Conservation (phyloP, 2,888 invertebrate genomes). For the Trypoxylon attenuatum region DNA sequence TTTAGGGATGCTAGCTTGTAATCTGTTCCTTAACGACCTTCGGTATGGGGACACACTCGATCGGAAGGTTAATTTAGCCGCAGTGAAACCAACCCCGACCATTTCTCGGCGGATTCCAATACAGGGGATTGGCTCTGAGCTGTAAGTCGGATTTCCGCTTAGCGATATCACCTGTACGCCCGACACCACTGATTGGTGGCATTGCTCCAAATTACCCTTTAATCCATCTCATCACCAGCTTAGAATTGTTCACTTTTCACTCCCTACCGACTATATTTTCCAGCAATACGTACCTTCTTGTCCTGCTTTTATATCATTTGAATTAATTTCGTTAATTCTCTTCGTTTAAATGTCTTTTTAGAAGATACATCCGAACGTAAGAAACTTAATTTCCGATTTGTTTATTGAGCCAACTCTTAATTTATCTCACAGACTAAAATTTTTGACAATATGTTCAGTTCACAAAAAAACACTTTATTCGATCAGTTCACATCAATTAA, state of each 20-base stretch:
- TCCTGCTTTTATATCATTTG: too few species aligned
- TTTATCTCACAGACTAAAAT: too few species aligned
- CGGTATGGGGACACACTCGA: constrained; percentile 54
- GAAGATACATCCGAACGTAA: too few species aligned
- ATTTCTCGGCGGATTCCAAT: constrained; percentile 48
- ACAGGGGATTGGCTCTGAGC: constrained; percentile 45
- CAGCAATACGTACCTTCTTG: too few species aligned
- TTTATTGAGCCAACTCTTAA: too few species aligned
- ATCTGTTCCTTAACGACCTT: constrained; percentile 56
- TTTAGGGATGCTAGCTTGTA: constrained; percentile 26
- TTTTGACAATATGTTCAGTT: too few species aligned
- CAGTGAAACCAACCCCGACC: constrained; percentile 51
- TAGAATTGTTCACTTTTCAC: constrained; percentile 30
- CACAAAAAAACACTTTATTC: too few species aligned
- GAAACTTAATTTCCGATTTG: too few species aligned
- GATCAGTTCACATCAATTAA: too few species aligned
- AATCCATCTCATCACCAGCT: constrained; percentile 43
- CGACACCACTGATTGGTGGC: constrained; percentile 66
- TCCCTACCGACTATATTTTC: constrained; percentile 22
- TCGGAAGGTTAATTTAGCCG: constrained; percentile 62
- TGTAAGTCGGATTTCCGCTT: constrained; percentile 62
- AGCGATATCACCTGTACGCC: constrained; percentile 56
- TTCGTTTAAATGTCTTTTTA: too few species aligned
- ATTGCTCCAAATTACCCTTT: constrained; percentile 65
- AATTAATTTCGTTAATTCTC: too few species aligned